These are phyloP conservation scores for Diloba caeruleocephala DNA, from an alignment of 2,888 invertebrate species.

Conservation along the genomic window DNA sequence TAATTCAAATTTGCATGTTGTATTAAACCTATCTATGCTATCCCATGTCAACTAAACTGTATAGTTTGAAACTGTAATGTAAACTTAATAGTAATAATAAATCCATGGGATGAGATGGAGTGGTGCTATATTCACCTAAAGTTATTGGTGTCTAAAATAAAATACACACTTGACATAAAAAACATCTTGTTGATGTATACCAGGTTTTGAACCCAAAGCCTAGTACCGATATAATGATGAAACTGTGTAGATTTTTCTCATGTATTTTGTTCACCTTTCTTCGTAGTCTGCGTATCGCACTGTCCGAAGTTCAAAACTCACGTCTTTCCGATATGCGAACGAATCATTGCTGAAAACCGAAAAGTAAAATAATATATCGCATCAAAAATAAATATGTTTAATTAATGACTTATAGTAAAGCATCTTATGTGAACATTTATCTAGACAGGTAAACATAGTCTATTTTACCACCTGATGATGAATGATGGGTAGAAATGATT, in stretches of 20 bases:
- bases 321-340: neutral
- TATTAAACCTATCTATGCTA: neutral
- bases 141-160: no score
- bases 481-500: constrained; percentile 39
- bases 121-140: no score
- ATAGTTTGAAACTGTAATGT: no score
- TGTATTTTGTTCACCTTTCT: neutral
- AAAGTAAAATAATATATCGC: no score
- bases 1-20: no score
- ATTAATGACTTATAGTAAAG: constrained; percentile 35
- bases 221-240: no score
- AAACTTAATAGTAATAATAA: no score
- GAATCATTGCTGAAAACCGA: neutral
- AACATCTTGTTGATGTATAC: no score
- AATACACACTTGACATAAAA: no score
- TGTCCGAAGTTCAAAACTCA: neutral
- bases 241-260: no score
- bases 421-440: constrained; percentile 45
- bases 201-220: no score
- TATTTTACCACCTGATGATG: constrained; percentile 38
- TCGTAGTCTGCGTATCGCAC: neutral
- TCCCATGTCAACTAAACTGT: neutral
- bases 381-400: constrained; percentile 10
- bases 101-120: no score
- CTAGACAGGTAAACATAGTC: constrained; percentile 44